Evolutionary conservation across 2,797 vertebrate genomes (phyloP), one percentile per base, ranked within the genome.

Genomic region (Lagocephalus sceleratus): DNA sequence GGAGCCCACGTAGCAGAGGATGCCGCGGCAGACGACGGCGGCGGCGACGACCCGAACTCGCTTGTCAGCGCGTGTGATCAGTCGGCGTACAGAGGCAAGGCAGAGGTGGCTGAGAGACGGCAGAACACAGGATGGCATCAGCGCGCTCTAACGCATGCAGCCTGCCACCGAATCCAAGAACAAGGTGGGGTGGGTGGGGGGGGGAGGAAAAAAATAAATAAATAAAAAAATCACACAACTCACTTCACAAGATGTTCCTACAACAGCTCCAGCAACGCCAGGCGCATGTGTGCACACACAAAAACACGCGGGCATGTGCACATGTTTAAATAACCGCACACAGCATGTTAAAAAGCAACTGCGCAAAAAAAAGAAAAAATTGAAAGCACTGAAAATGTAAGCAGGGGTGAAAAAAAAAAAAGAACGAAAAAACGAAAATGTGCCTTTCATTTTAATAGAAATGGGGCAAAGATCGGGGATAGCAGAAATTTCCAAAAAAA

Each of bases 51-150:
- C 78, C 85, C 83, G 65, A 88, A 85, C 85, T 86, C 57, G 74
- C 78, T 81, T 88, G 87, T 91, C 90, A 91, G 82, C 69, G 67
- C 46, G 79, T 87, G 84, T 90, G 89, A 91, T 90, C 87, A 86
- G 81, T 82, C 64, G 64, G 68, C 38, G 74, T 45, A 61, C 68
- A 79, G 75, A 83, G 79, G 81, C 79, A 66, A 84, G 81, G 81
- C 82, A 83, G 83, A 78, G 80, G 81, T 78, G 86, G 82, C 80
- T 74, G 78, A 79, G 78, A 84, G 78, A 85, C 81, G 79, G 76
- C 86, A 85, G 77, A 89, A 85, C 81, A 81, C 79, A 87, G 84
- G 76, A 66, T 57, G 68, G 83, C 79, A 75, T 58, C 75, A 66
- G 54, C 63, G 65, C 48, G 71, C 79, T 48, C 79, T 85, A 88